Conservation (phyloP, 92 coral and sea anemone genomes). For the Ricordea florida region DNA sequence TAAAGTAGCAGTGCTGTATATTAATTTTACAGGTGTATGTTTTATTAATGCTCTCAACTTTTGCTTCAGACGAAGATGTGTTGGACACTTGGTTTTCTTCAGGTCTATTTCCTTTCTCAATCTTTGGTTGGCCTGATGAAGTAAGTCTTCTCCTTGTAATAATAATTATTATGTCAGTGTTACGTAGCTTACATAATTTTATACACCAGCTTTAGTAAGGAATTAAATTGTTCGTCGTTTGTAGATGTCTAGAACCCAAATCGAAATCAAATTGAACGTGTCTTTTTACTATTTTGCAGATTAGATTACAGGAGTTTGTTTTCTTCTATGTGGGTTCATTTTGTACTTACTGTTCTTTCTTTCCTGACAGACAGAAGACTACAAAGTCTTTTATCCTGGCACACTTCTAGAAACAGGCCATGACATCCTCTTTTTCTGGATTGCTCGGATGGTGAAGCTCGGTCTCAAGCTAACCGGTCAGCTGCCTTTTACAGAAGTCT, state of each 20-base stretch:
- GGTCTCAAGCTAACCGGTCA: constrained; percentile 86
- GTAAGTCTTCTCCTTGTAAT: constrained; percentile 24
- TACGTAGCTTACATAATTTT: too few species aligned
- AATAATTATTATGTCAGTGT: too few species aligned
- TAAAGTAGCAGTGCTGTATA: not conserved
- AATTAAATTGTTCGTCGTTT: too few species aligned
- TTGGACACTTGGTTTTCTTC: constrained; percentile 99
- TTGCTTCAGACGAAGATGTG: constrained; percentile 88
- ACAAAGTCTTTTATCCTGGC: constrained; percentile 88
- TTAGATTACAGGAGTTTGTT: too few species aligned
- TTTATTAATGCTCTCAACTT: not conserved
- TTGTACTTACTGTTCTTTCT: not conserved
- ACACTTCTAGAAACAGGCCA: constrained; percentile 97
- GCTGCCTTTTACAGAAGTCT: constrained; percentile 96
- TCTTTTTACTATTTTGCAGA: too few species aligned
- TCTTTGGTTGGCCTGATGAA: constrained; percentile 99
- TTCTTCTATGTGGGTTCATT: too few species aligned
- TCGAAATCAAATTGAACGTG: too few species aligned
- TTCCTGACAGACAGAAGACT: constrained; percentile 78
- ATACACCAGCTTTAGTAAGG: too few species aligned
- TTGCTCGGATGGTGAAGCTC: constrained; percentile 99
- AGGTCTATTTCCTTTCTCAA: constrained; percentile 94
- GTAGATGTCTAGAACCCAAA: too few species aligned
- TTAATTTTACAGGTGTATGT: not conserved
- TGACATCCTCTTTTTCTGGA: constrained; percentile 98